Base-by-base conservation (phyloP, 2,797 vertebrate genomes). In the Mormyrops boulengeri region DNA sequence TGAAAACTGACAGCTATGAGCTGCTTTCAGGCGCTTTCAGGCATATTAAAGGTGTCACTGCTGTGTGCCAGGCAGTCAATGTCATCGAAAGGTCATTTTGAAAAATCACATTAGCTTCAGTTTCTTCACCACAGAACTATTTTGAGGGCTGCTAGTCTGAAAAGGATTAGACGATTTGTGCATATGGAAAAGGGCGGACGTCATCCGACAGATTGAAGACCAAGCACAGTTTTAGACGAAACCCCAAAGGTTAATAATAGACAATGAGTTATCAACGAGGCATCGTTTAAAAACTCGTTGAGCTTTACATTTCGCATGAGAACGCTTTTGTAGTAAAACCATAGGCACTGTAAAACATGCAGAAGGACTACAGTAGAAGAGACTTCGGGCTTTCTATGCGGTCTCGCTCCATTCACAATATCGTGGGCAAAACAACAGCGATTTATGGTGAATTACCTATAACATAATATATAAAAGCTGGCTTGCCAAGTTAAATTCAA, bases 81-180 rank as follows among this genome's bases (percentile, higher is more conserved):
- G 89, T 91, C 90, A 90, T 17, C 82, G 85, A 86, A 88, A 90
- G 60, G 87, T 89, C 89, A 84, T n/a, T 90, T 89, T 89, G 90
- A 66, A 91, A 82, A 91, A 90, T 93, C 90, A 92, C 90, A 92
- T 93, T 60, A 91, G 90, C 89, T 89, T 89, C 86, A 60, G 50
- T 80, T 87, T 90, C 60, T 89, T 88, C 90, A 88, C 60, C 85
- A 88, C 22, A 49, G 86, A 89, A 90, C 90, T 91, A 91, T 91
- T 93, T 91, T 85, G 88, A 92, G 91, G 88, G 90, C 91, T 49
- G 90, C 90, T 41, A 89, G 90, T 91, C 91, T 90, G 89, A 91
- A 91, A 22, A 88, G 90, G 92, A 93, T 93, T 91, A 93, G 91
- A 91, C 4, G 22, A 92, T 93, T 93, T 93, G 91, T 90, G 88